Evolutionary conservation across 2,797 vertebrate species (phyloP).

Genomic region (Mormyrus proboscirostris): DNA sequence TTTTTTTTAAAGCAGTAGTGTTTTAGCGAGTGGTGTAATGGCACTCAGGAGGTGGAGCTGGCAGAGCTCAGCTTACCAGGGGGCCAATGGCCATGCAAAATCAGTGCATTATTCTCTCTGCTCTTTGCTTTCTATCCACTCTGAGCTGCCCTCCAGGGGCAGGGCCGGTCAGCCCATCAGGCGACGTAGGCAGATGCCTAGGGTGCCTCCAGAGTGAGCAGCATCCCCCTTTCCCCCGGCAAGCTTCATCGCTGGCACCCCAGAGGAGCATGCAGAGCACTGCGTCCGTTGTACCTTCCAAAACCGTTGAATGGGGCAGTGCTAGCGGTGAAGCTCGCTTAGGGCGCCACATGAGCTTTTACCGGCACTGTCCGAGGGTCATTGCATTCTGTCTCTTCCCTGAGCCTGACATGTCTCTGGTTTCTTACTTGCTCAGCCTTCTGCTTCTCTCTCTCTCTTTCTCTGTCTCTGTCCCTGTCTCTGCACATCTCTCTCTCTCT

Average conservation of each 20-base stretch:
- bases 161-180: not conserved
- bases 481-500: not conserved
- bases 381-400: constrained; percentile 20
- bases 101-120: constrained; percentile 63
- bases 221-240: not conserved
- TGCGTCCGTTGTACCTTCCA: not conserved
- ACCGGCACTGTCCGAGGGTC: not conserved
- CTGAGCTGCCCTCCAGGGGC: not conserved
- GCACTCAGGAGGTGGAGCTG: constrained; percentile 11
- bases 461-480: not conserved
- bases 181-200: not conserved
- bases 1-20: not conserved
- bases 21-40: constrained; percentile 9
- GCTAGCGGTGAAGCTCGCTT: not conserved
- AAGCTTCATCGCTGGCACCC: not conserved
- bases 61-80: constrained; percentile 6
- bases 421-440: not conserved
- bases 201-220: not conserved
- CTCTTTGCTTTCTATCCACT: not conserved
- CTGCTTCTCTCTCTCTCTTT: not conserved
- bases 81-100: constrained; percentile 34
- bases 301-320: not conserved
- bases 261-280: not conserved
- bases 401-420: constrained; percentile 33
- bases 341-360: not conserved